Evolutionary conservation across 2,113 vertebrate genomes (phyloP).

Genomic region (mouse (Mus musculus)): GRCm39 chr7:25132501-25133000

Average conservation of each 20-base stretch:
- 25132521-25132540: not conserved
- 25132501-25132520: not conserved
- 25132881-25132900: slow-evolving; percentile 70
- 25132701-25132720: not conserved
- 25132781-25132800: slow-evolving; percentile 35
- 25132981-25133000: not conserved
- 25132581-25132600: not conserved
- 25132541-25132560: not conserved
- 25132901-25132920: slow-evolving; percentile 55
- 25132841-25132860: slow-evolving; percentile 52
- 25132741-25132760: slow-evolving; percentile 25
- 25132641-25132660: not conserved
- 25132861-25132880: slow-evolving; percentile 63
- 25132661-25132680: slow-evolving; percentile 11
- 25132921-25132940: slow-evolving; percentile 25
- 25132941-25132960: slow-evolving; percentile 38
- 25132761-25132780: not conserved
- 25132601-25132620: slow-evolving; percentile 3
- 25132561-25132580: not conserved
- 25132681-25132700: not conserved
- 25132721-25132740: not conserved
- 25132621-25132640: not conserved
- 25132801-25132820: slow-evolving; percentile 53
- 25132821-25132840: slow-evolving; percentile 56
- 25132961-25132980: slow-evolving; percentile 28